Base-by-base conservation (phyloP, 2,888 invertebrate species). In the Zygaena filipendulae region DNA sequence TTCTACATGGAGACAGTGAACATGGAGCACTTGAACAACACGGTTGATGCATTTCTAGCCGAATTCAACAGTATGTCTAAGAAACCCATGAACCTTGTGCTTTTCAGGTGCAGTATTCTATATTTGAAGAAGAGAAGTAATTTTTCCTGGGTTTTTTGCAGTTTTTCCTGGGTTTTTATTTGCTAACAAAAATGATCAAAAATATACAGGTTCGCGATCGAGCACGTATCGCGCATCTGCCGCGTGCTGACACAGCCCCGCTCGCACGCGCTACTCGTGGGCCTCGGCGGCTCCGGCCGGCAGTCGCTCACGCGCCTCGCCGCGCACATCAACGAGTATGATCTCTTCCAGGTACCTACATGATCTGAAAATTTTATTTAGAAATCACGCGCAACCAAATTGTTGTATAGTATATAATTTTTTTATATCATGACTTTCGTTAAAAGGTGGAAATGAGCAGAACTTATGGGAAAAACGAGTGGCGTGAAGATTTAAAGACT, bases 11-110 rank as follows among this genome's bases (percentile, higher is more conserved):
- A 97, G 77, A 94, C 95, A 0, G 67, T 82, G 2, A 92, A 96
- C 56, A 79, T 95, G 54, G 91, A 92, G 21, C 85, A 87, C 39
- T 68, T 97, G 30, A 86, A 89, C 32, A 74, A 84, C 1, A 91
- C 95, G 4, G 94, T 95, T 0, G 95, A 97, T 46, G 88, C 88
- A 0, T 95, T 92, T 68, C 79, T 97, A 7, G 87, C 87, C 1
- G 97, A 97, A 58, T 96, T 88, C 59, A 97, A 97, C 61, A 92
- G 93, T 42, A 93, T 97, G 92, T 91, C 92, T 5, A 97, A 95
- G 64, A 96, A 95, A 54, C 96, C 96, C 0, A 97, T 97, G 97
- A 91, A 95, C 64, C 82, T 97, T 29, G 96, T 97, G 2, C 74
- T 97, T 18, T 94, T 94, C 66, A 87, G 88, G 87, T 91, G 60